A percentile compares a stretch with the other conserved stretches of the same genome.
Conservation (phyloP, 2,888 invertebrate species). For the Sinelater perroti region DNA sequence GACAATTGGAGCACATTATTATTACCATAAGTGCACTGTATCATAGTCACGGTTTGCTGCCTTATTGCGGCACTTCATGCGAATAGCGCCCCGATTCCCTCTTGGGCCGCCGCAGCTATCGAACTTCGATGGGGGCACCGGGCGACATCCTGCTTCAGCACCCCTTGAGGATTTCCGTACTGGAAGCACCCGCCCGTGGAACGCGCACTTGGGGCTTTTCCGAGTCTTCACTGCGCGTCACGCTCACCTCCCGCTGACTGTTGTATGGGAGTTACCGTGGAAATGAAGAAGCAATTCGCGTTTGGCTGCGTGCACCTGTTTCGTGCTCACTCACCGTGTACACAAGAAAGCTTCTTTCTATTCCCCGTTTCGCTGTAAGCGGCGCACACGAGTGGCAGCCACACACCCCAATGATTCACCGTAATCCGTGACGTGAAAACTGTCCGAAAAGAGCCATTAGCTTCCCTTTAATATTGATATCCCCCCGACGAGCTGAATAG, state of each 20-base stretch:
- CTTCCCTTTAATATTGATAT: conserved; percentile 21
- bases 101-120: no score
- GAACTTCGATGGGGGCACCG: no score
- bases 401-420: background rate
- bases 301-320: conserved; percentile 53
- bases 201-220: no score
- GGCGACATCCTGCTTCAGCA: no score
- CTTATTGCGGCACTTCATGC: conserved; percentile 28
- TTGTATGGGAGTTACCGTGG: conserved; percentile 49
- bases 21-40: conserved; percentile 42
- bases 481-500: no score
- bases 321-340: conserved; percentile 53
- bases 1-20: conserved; percentile 56
- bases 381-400: background rate
- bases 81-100: no score
- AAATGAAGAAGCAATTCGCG: conserved; percentile 51
- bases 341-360: conserved; percentile 46
- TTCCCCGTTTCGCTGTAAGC: conserved; percentile 23
- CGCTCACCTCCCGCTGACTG: conserved; percentile 21
- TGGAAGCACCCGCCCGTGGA: no score
- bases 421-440: conserved; percentile 1
- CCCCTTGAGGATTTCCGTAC: no score
- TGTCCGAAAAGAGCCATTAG: background rate
- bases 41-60: conserved; percentile 35
- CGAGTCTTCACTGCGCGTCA: no score